These are phyloP conservation scores for Formicarius rufipectus DNA, from an alignment of 2,113 vertebrate genomes.

Conservation along the genomic window DNA sequence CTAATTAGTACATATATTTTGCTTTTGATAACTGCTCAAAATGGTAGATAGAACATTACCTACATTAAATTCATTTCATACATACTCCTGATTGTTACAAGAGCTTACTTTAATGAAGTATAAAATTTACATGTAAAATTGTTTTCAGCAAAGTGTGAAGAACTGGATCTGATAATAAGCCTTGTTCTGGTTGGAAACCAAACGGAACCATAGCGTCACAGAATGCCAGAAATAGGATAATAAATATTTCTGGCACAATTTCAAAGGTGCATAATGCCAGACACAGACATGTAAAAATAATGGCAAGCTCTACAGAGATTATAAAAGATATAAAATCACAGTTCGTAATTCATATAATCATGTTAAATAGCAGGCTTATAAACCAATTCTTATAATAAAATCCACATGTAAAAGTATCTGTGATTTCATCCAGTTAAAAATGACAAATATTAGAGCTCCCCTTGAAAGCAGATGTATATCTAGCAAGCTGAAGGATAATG, in stretches of 20 bases:
- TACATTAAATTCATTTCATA: slow-evolving; percentile 16
- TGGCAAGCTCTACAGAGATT: slow-evolving; percentile 80
- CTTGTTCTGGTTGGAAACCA: slow-evolving; percentile 67
- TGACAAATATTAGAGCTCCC: slow-evolving; percentile 68
- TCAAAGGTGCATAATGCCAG: slow-evolving; percentile 79
- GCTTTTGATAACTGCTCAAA: slow-evolving; percentile 42
- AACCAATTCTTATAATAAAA: slow-evolving; percentile 75
- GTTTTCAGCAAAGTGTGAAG: slow-evolving; percentile 54
- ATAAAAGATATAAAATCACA: slow-evolving; percentile 82
- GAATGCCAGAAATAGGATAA: slow-evolving; percentile 74
- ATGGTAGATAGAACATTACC: slow-evolving; percentile 19
- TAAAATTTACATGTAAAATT: slow-evolving; percentile 64
- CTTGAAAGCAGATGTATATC: slow-evolving; percentile 63
- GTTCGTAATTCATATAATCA: slow-evolving; percentile 81
- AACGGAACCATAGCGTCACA: slow-evolving; percentile 59
- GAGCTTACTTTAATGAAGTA: slow-evolving; percentile 37
- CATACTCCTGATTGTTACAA: slow-evolving; percentile 28
- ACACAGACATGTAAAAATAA: slow-evolving; percentile 81
- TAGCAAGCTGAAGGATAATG: slow-evolving; percentile 48
- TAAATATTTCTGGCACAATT: slow-evolving; percentile 82
- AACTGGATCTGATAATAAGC: slow-evolving; percentile 70
- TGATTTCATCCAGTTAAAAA: slow-evolving; percentile 69
- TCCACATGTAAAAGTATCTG: slow-evolving; percentile 73
- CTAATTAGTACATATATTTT: slow-evolving; percentile 62
- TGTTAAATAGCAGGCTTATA: slow-evolving; percentile 75